phyloP scores from a whole-genome alignment of 2,888 invertebrate species.

The Chalcosyrphus nemorum region DNA sequence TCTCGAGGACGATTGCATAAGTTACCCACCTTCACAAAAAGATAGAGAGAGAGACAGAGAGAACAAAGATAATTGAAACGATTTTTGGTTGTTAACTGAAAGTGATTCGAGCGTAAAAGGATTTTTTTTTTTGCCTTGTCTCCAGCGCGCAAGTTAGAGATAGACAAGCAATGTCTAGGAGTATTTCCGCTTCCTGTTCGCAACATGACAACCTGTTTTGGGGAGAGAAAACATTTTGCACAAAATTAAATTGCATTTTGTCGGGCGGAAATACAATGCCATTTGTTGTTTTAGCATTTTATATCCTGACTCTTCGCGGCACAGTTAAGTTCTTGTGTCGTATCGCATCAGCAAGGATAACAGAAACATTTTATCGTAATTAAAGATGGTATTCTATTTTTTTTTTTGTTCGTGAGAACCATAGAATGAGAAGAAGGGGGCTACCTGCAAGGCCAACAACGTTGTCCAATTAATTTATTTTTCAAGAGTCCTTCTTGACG shows the following conservation, averaged over 20 bases:
- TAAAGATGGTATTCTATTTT: conserved; percentile 20
- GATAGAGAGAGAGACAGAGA: not conserved
- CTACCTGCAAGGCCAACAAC: conserved; percentile 5
- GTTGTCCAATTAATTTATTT: conserved; percentile 40
- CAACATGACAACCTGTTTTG: conserved; percentile 58
- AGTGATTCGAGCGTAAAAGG: conserved; percentile 34
- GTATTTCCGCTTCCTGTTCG: conserved; percentile 35
- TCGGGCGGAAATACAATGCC: conserved; percentile 29
- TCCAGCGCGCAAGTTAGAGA: too few relatives aligned
- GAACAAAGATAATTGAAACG: conserved; percentile 43
- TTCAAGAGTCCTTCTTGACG: not conserved
- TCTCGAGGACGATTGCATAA: not conserved
- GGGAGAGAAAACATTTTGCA: conserved; percentile 40
- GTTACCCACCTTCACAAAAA: not conserved
- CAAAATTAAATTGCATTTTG: conserved; percentile 57
- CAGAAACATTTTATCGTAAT: conserved; percentile 55
- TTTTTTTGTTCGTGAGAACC: not conserved
- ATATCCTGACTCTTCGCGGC: conserved; percentile 44
- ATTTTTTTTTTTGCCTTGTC: not conserved
- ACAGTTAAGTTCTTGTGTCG: conserved; percentile 10
- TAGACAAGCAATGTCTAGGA: conserved; percentile 34
- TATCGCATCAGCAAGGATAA: conserved; percentile 31
- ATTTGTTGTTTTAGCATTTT: conserved; percentile 33
- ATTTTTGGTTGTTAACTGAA: conserved; percentile 60
- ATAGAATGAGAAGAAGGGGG: not conserved